Base-by-base conservation (phyloP, 2,113 vertebrate genomes). In the Eulemur macaco region DNA sequence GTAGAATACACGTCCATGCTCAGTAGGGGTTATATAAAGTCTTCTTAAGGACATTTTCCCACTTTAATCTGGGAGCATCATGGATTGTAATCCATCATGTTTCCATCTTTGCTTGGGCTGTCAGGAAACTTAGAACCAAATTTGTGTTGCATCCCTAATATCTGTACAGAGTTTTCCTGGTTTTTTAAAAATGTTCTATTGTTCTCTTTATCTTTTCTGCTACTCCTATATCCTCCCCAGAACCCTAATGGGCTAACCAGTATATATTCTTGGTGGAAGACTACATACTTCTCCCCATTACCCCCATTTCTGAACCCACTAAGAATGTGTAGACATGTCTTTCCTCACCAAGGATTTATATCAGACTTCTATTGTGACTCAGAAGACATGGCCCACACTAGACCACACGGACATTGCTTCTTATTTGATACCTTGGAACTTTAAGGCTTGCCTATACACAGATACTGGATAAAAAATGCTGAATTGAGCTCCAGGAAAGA, bases 231-330 rank as follows among this genome's bases (percentile, higher is more conserved):
- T 63, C 23, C 52, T 95, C 60, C 37, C 2, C 23, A 76, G 66
- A 34, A 25, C 5, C 1, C 1, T 11, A 5, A 29, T 8, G 31
- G 17, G 8, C 15, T 63, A 45, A 45, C 3, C 34, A n/a, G 5
- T 0, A 2, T n/a, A 4, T 31, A 17, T 15, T 73, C 13, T 20
- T n/a, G 5, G 12, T 9, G 6, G 37, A 81, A 4, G 12, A 6
- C 23, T 1, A 29, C 1, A 6, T 14, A 18, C 2, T 42, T 21
- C n/a, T 47, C 27, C 14, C n/a, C 3, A 2, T 12, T 17, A 1
- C 1, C 31, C 23, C 15, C 1, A 5, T 21, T 45, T 52, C 45
- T 66, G 56, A 84, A 20, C 15, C 42, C 27, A 17, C 6, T 73
- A 34, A 52, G 11, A 9, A 2, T 27, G 12, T 47, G 10, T 0